Evolutionary conservation across 35 echinoderm and acorn worm species (phyloP).

Genomic region (Apostichopus japonicus): DNA sequence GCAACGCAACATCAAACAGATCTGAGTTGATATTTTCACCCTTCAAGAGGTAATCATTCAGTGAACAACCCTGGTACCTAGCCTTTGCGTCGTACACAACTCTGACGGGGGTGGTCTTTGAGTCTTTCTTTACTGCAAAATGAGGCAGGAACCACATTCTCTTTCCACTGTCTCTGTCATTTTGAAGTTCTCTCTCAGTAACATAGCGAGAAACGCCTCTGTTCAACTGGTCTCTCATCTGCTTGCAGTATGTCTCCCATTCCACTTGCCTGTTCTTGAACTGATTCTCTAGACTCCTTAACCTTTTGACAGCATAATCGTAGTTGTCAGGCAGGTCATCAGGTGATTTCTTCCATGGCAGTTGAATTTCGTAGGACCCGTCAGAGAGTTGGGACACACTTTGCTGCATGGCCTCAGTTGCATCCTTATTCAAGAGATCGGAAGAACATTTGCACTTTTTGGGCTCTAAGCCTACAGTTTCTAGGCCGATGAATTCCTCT

Average conservation of each 20-base stretch:
- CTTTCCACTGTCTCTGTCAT: constrained; percentile 56
- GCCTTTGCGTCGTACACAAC: constrained; percentile 81
- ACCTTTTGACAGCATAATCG: constrained; percentile 63
- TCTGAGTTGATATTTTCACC: constrained; percentile 79
- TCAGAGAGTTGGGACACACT: constrained; percentile 46
- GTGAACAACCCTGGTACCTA: constrained; percentile 71
- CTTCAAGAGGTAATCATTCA: constrained; percentile 77
- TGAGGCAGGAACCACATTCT: constrained; percentile 90
- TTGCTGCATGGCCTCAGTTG: no score
- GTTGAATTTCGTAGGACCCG: constrained; percentile 67
- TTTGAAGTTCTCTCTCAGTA: constrained; percentile 63
- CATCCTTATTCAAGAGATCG: constrained; percentile 42
- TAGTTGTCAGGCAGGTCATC: constrained; percentile 73
- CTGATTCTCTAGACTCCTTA: constrained; percentile 70
- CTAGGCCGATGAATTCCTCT: constrained; percentile 74
- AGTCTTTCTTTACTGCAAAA: constrained; percentile 78
- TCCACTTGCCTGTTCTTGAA: constrained; percentile 57
- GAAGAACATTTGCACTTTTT: no score
- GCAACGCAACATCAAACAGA: constrained; percentile 72
- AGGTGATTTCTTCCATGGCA: constrained; percentile 67
- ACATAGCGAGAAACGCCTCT: constrained; percentile 67
- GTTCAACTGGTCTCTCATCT: constrained; percentile 73
- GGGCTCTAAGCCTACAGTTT: neutral
- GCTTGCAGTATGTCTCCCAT: constrained; percentile 66
- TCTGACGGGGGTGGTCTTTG: constrained; percentile 71